These are phyloP conservation scores for Pitangus sulphuratus DNA, from an alignment of 2,797 vertebrate genomes.

Conservation along the genomic window DNA sequence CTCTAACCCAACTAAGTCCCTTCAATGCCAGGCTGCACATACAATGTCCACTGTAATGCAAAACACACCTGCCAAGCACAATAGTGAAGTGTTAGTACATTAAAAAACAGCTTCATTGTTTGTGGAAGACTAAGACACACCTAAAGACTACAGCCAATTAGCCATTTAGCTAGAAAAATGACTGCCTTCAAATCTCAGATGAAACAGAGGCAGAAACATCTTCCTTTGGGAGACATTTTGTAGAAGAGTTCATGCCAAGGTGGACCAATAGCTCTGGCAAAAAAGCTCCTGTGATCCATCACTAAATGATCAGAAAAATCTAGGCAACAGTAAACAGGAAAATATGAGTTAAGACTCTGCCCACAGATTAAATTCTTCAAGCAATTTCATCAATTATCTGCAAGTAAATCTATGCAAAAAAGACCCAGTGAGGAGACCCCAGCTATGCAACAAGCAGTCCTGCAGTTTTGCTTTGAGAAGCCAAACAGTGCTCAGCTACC, in stretches of 20 bases:
- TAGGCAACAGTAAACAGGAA: neutral
- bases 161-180: neutral
- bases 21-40: neutral
- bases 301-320: neutral
- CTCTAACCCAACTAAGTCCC: neutral
- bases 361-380: neutral
- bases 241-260: neutral
- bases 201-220: neutral
- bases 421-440: neutral
- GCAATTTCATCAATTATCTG: neutral
- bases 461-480: neutral
- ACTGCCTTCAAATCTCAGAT: neutral
- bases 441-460: neutral
- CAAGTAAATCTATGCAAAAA: neutral
- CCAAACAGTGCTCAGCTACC: neutral
- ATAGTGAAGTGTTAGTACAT: neutral
- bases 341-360: neutral
- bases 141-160: neutral
- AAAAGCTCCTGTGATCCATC: neutral
- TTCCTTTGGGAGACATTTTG: neutral
- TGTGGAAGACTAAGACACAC: neutral
- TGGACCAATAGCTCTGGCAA: neutral
- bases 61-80: neutral
- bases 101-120: neutral
- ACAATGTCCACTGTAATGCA: rapidly evolving